Conservation (phyloP, 2,888 invertebrate genomes). For the Coleophora deauratella region DNA sequence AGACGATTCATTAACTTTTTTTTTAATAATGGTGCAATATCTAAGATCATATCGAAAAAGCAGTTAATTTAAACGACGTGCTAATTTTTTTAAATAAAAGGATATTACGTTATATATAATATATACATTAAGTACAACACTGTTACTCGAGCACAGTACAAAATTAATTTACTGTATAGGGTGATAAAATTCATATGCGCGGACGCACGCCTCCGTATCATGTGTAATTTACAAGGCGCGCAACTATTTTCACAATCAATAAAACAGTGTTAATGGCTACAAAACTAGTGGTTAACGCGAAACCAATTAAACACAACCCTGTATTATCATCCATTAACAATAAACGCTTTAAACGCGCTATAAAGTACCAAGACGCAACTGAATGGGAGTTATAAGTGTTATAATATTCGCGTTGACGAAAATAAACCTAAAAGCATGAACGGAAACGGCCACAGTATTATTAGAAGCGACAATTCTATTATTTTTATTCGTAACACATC, state of each 20-base stretch:
- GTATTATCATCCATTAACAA: constrained; percentile 42
- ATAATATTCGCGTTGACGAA: constrained; percentile 68
- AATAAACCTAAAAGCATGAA: constrained; percentile 64
- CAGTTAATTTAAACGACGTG: no score
- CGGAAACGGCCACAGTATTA: constrained; percentile 71
- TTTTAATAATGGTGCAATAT: no score
- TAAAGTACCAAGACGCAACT: constrained; percentile 6
- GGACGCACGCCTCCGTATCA: not conserved
- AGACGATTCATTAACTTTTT: no score
- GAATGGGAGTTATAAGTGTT: constrained; percentile 32
- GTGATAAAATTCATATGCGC: constrained; percentile 4
- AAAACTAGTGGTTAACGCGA: constrained; percentile 34
- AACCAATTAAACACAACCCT: constrained; percentile 43
- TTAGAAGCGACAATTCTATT: constrained; percentile 73
- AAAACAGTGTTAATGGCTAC: constrained; percentile 42
- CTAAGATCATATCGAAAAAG: no score
- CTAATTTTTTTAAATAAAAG: no score
- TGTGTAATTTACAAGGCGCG: constrained; percentile 6
- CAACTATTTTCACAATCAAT: constrained; percentile 22
- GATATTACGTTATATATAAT: no score
- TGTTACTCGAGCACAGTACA: no score
- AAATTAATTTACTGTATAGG: not conserved
- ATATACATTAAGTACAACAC: no score
- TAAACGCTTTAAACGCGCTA: constrained; percentile 2
- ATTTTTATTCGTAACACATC: constrained; percentile 73